Conservation (phyloP, 2,888 invertebrate genomes). For the Stenodera caucasica region DNA sequence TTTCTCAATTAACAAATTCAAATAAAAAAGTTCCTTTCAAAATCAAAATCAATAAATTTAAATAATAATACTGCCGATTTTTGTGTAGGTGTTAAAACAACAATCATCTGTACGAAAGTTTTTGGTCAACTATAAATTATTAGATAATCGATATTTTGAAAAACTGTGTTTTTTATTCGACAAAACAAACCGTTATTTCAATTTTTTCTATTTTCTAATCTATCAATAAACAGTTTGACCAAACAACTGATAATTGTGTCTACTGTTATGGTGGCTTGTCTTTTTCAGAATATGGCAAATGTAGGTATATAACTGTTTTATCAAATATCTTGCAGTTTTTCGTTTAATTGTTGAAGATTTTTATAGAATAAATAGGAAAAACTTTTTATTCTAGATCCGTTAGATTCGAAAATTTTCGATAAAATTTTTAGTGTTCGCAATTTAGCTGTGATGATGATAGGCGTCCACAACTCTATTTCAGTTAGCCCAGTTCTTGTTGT, state of each 20-base stretch:
- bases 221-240: constrained; percentile 26
- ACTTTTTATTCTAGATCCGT: too few species aligned
- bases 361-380: background rate
- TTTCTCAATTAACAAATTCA: background rate
- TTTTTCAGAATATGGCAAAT: constrained; percentile 20
- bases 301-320: constrained; percentile 6
- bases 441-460: constrained; percentile 10
- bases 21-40: too few species aligned
- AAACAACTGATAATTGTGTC: constrained; percentile 28
- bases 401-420: too few species aligned
- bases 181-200: background rate
- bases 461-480: constrained; percentile 23
- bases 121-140: too few species aligned
- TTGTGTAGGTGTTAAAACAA: too few species aligned
- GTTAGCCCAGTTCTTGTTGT: constrained; percentile 28
- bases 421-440: constrained; percentile 1
- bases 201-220: background rate
- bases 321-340: background rate
- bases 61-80: too few species aligned
- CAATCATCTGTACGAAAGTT: too few species aligned
- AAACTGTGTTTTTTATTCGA: background rate
- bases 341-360: background rate
- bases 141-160: background rate
- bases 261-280: constrained; percentile 20
- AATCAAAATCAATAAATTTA: too few species aligned